phyloP scores from a whole-genome alignment of 2,797 vertebrate genomes.

The Periparus ater region DNA sequence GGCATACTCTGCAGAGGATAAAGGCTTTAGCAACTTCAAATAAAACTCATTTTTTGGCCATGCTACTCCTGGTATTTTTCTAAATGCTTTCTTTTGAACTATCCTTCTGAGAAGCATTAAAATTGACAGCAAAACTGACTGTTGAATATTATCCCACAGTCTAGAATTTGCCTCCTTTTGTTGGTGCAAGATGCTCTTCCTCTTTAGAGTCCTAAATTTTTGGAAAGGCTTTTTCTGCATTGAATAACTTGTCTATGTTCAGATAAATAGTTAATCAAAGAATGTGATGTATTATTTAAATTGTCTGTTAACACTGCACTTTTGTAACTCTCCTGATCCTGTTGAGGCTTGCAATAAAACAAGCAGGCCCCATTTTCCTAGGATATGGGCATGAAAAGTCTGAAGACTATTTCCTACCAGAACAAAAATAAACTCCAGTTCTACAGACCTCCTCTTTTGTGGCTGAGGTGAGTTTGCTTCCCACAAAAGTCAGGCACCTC shows the following conservation, averaged over 20 bases:
- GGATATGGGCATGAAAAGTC: not conserved
- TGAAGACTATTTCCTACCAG: not conserved
- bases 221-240: not conserved
- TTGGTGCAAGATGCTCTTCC: not conserved
- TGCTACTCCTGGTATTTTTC: not conserved
- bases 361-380: not conserved
- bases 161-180: not conserved
- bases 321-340: not conserved
- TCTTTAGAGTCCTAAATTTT: not conserved
- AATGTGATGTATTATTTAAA: not conserved
- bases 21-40: not conserved
- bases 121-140: not conserved
- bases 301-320: not conserved
- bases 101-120: not conserved
- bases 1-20: not conserved
- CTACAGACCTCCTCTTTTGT: not conserved
- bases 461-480: not conserved
- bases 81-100: not conserved
- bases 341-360: not conserved
- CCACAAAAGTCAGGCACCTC: not conserved
- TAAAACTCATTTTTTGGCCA: not conserved
- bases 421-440: not conserved
- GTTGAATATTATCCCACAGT: not conserved
- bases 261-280: not conserved
- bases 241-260: not conserved